Base-by-base conservation (phyloP, 2,888 invertebrate species). In the Stictocephala bisonia region DNA sequence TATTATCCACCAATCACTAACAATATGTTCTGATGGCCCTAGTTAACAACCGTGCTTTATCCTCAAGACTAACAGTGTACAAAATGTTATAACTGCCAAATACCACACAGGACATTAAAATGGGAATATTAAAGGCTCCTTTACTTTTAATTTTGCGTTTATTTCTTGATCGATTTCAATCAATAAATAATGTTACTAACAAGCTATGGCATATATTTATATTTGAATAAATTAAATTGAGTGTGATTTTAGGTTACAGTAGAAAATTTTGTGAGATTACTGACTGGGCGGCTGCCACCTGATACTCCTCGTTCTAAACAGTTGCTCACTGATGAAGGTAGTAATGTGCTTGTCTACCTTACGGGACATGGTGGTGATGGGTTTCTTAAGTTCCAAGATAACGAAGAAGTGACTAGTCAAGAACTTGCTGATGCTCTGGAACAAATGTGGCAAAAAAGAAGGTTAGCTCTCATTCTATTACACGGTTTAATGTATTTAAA, bases 401-500 rank as follows among this genome's bases (percentile, higher is more conserved):
- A 98, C 0, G 98, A 99, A 83, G 99, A 99, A 85, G 95, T 99
- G 22, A 99, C 99, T 1, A 97, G 95, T 84, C 95, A 97, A 80
- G 99, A 99, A 83, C 86, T 99, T 80, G 99, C 98, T 18, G 99
- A 99, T 89, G 99, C 99, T 18, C 89, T 99, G 70, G 97, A 99
- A 83, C 99, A 99, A 85, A 99, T 99, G 99, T 98, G 97, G 96
- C 97, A 99, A 82, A 99, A 99, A 83, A 90, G 93, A 84, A 90
- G 97, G 93, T 94, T n/a, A n/a, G n/a, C n/a, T n/a, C n/a, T n/a
- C n/a, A n/a, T n/a, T n/a, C n/a, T n/a, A n/a, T n/a, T n/a, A n/a
- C n/a, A n/a, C n/a, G n/a, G n/a, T n/a, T n/a, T n/a, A n/a, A n/a
- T n/a, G n/a, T n/a, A n/a, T n/a, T n/a, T n/a, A n/a, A n/a, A n/a